Conservation (phyloP, 92 coral and sea anemone species). For the Anthopleura xanthogrammica region DNA sequence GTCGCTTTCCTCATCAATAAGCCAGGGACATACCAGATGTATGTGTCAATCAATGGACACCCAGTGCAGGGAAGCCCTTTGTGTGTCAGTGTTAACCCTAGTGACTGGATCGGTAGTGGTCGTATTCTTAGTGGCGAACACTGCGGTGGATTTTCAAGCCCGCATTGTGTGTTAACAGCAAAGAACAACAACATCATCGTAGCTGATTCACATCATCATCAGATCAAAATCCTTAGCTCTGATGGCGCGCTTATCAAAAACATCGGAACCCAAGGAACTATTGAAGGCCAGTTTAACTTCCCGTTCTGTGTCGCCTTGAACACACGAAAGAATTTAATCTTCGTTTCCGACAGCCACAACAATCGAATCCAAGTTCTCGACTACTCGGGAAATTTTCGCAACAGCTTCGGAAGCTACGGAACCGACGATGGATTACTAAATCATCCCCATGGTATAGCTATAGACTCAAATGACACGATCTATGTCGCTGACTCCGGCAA, state of each 20-base stretch:
- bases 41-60: slow-evolving; percentile 56
- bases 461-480: slow-evolving; percentile 50
- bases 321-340: slow-evolving; percentile 38
- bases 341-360: slow-evolving; percentile 74
- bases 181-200: slow-evolving; percentile 45
- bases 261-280: slow-evolving; percentile 56
- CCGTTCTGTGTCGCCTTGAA: slow-evolving; percentile 70
- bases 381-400: slow-evolving; percentile 53
- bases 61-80: slow-evolving; percentile 60
- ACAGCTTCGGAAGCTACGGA: slow-evolving; percentile 62
- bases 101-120: slow-evolving; percentile 75
- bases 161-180: slow-evolving; percentile 59
- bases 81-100: slow-evolving; percentile 62
- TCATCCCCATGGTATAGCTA: slow-evolving; percentile 73
- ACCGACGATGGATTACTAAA: slow-evolving; percentile 59
- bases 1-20: slow-evolving; percentile 59
- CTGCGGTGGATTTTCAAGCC: slow-evolving; percentile 71
- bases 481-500: slow-evolving; percentile 80
- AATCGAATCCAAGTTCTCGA: slow-evolving; percentile 68
- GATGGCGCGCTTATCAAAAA: slow-evolving; percentile 45
- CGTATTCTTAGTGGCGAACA: slow-evolving; percentile 58
- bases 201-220: slow-evolving; percentile 72
- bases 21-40: slow-evolving; percentile 59
- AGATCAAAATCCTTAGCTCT: slow-evolving; percentile 51
- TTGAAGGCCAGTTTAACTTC: slow-evolving; percentile 62